Evolutionary conservation across 2,888 invertebrate species (phyloP).

Genomic region (Tridacna gigas): DNA sequence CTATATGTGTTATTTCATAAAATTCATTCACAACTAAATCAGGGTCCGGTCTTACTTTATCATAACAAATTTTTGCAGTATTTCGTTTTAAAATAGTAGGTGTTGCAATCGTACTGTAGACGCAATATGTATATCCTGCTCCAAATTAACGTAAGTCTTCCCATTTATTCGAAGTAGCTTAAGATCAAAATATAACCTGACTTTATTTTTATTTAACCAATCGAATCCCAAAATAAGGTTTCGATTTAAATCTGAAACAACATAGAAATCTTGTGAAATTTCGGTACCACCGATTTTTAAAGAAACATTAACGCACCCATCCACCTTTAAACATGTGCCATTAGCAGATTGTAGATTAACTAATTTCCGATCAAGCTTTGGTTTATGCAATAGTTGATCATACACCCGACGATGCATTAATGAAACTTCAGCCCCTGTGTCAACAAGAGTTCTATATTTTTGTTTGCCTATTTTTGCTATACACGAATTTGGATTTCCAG

Average conservation of each 20-base stretch:
- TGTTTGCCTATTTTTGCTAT: constrained; percentile 25
- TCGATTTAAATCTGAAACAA: constrained; percentile 34
- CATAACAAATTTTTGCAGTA: constrained; percentile 30
- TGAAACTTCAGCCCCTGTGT: constrained; percentile 37
- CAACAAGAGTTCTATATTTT: no score
- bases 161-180: no score
- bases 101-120: constrained; percentile 30
- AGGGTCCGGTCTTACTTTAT: constrained; percentile 22
- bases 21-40: background rate
- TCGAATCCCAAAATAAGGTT: constrained; percentile 37
- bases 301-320: constrained; percentile 31
- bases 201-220: constrained; percentile 36
- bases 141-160: no score
- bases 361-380: constrained; percentile 14
- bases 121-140: constrained; percentile 56
- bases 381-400: constrained; percentile 28
- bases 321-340: constrained; percentile 25
- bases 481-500: no score
- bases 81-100: constrained; percentile 34
- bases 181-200: constrained; percentile 47
- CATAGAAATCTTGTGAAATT: constrained; percentile 35
- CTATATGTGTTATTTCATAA: no score
- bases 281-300: constrained; percentile 37
- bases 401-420: constrained; percentile 46
- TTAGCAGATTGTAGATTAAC: no score